A percentile compares a stretch with the other conserved stretches of the same genome.
phyloP scores from a whole-genome alignment of 1,140 invertebrate genomes.

The Bombus haemorrhoidalis region DNA sequence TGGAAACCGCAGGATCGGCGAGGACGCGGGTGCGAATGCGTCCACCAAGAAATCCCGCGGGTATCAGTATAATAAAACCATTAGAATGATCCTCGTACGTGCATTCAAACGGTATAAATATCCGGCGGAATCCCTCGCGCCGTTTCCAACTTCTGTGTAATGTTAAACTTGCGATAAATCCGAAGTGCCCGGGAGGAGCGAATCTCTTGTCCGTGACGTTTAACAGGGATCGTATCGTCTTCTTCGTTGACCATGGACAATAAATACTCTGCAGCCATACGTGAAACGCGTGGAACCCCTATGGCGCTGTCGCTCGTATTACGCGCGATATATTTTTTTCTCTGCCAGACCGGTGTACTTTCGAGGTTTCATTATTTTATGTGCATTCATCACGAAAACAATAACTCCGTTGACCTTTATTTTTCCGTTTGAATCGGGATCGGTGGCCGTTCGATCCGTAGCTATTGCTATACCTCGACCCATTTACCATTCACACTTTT shows the following conservation, averaged over 20 bases:
- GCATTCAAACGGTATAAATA: constrained; percentile 78
- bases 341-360: constrained; percentile 66
- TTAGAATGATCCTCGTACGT: constrained; percentile 77
- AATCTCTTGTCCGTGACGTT: constrained; percentile 66
- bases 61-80: constrained; percentile 78
- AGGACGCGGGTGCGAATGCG: constrained; percentile 62
- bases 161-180: constrained; percentile 80
- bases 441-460: constrained; percentile 6
- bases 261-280: constrained; percentile 66
- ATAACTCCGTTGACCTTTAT: constrained; percentile 72
- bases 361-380: constrained; percentile 79
- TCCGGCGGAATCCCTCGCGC: constrained; percentile 80
- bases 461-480: neutral
- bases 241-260: constrained; percentile 62
- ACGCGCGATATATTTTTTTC: constrained; percentile 77
- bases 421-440: constrained; percentile 44
- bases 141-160: constrained; percentile 81
- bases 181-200: constrained; percentile 67
- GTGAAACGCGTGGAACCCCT: constrained; percentile 72
- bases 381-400: constrained; percentile 78
- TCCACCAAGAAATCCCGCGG: constrained; percentile 68
- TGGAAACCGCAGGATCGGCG: constrained; percentile 48
- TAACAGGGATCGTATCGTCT: neutral
- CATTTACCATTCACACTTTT: neutral
- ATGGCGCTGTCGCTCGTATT: constrained; percentile 77